Evolutionary conservation across 1,140 invertebrate genomes (phyloP), one percentile per base, ranked within the genome.

Genomic region (Monochamus saltuarius): DNA sequence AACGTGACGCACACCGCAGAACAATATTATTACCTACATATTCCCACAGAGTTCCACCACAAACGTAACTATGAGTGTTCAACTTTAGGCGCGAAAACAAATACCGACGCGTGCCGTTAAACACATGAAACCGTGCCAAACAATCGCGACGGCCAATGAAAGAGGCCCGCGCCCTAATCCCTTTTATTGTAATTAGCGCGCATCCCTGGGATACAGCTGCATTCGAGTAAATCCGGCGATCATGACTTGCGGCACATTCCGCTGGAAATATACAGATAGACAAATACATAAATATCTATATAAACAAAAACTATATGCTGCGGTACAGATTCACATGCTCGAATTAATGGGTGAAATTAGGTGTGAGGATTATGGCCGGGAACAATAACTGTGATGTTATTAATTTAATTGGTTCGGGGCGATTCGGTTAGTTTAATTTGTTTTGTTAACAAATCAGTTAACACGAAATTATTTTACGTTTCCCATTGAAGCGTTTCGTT

Each of bases 221-320:
- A 17, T 47, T 9, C 17, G 7, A 47, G 11, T 16, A 47, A 47
- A 47, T 47, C 45, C 45, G 45, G 7, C 19, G 45, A 16, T 47
- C 19, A 47, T 47, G 45, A 47, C 45, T 47, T 47, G 45, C 19
- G 45, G 45, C 45, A 47, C 45, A 47, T 47, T 19, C 29, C 45
- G 17, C 17, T 47, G 17, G 45, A 10, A 47, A 29, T 47, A 17
- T 47, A 47, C 45, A 47, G 22, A 29, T 29, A 29, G 22, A 29
- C 22, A 29, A 29, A 29, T 29, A 29, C 22, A 29, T 29, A 29
- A 29, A 29, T 29, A 29, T 29, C 6, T 29, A 29, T 29, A 29
- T 29, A 29, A 29, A 29, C 22, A 29, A 29, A 29, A 29, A 29
- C 22, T 29, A 29, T 1, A 10, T 19, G 17, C 17, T 7, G 4